Base-by-base conservation (phyloP, 2,797 vertebrate genomes). In the Pangasius krempfi region DNA sequence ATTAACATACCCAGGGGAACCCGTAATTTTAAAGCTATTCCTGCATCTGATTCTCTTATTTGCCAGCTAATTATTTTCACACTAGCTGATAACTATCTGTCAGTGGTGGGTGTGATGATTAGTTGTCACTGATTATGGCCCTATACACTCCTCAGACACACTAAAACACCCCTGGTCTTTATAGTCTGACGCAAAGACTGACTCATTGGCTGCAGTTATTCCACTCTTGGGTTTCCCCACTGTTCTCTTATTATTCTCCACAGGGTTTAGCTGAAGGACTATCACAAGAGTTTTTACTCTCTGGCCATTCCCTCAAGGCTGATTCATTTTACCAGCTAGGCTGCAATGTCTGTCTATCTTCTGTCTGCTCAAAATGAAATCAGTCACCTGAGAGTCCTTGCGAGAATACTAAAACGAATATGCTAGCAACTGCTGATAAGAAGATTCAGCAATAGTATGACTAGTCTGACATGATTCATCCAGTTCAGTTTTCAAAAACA, bases 71-170 rank as follows among this genome's bases (percentile, higher is more conserved):
- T 88, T 90, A 85, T 84, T 90, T 89, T 58, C 90, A 84, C 85
- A 86, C 84, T 88, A 87, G 72, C 52, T 87, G 83, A 89, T 89
- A 90, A 70, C 30, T 84, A 84, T 89, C 89, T 89, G 85, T 82
- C 88, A 82, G 83, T 75, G 18, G 83, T 87, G 78, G 87, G 85
- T 89, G 86, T 91, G 88, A 91, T 90, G 87, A 92, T 89, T 68
- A 88, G 88, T 81, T 92, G 89, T 85, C 89, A 91, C 62, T 75
- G n/a, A 60, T 73, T 91, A 83, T 87, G 64, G 60, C 52, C 64
- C 64, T 50, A 80, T 85, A 84, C 37, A 54, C n/a, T 91, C 13
- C 84, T 78, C 84, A 87, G 52, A 27, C 76, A n/a, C 27, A n/a
- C 75, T 79, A 81, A 91, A 91, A 14, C 68, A 88, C 1, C 37